These are phyloP conservation scores for Microtus richardsoni DNA, from an alignment of 2,113 vertebrate genomes.

Conservation along the genomic window DNA sequence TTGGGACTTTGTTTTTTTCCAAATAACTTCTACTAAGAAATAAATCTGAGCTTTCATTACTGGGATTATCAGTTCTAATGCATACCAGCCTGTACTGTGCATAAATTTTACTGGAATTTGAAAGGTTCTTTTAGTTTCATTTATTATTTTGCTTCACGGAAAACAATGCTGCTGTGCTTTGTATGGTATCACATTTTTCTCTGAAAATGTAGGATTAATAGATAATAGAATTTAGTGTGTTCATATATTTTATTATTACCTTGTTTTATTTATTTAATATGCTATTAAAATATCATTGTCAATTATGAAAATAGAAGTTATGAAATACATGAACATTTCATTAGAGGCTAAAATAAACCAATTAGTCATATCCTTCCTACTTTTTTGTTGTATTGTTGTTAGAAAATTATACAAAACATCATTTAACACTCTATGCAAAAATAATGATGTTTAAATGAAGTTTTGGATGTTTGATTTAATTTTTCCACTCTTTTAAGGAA, in stretches of 20 bases:
- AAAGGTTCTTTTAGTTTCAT: not conserved
- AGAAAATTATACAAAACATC: not conserved
- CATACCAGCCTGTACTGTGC: not conserved
- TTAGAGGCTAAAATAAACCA: not conserved
- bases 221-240: not conserved
- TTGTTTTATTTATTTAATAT: not conserved
- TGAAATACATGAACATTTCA: not conserved
- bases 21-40: not conserved
- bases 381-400: not conserved
- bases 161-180: not conserved
- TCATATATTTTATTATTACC: not conserved
- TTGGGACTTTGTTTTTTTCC: not conserved
- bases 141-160: not conserved
- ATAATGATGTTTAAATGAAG: not conserved
- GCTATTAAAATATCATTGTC: not conserved
- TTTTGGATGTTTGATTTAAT: not conserved
- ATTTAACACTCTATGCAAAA: not conserved
- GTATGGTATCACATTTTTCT: not conserved
- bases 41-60: not conserved
- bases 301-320: not conserved
- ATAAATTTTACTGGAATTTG: not conserved
- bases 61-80: not conserved
- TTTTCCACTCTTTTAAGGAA: not conserved
- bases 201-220: not conserved
- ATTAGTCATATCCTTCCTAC: not conserved